phyloP scores from a whole-genome alignment of 2,113 vertebrate genomes.

The Antennarius striatus region DNA sequence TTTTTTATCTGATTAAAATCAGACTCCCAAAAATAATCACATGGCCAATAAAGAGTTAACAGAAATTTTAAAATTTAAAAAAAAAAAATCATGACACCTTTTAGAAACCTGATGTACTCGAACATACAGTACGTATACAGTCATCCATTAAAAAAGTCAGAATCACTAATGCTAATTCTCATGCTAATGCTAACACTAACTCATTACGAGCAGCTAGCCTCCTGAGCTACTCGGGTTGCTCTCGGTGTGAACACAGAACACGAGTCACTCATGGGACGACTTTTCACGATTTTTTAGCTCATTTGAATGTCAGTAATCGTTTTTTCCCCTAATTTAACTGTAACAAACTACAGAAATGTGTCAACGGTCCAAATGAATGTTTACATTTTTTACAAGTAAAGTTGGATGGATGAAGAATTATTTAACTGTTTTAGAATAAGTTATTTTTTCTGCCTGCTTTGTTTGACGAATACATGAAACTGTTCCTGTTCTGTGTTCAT shows the following conservation, averaged over 20 bases:
- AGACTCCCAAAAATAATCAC: no score
- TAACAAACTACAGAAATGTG: constrained; percentile 26
- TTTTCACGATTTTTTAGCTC: background rate
- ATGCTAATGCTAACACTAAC: no score
- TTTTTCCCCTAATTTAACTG: constrained; percentile 28
- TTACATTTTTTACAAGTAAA: constrained; percentile 44
- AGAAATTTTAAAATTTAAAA: no score
- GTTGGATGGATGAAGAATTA: constrained; percentile 1
- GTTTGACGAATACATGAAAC: constrained; percentile 8
- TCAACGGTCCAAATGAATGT: constrained; percentile 54
- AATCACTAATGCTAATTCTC: no score
- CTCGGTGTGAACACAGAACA: constrained; percentile 19
- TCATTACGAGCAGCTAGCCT: no score
- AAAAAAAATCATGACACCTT: no score
- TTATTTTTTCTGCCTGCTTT: constrained; percentile 18
- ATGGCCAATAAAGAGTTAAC: no score
- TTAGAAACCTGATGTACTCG: no score
- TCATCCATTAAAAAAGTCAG: no score
- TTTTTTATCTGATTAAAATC: no score
- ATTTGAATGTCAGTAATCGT: constrained; percentile 15
- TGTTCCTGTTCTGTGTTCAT: background rate
- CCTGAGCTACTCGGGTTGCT: constrained; percentile 5
- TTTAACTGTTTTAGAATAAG: constrained; percentile 17
- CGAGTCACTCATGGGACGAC: background rate
- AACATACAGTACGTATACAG: no score